Conservation (phyloP, 2,888 invertebrate genomes). For the Drosophila neoperkinsi region DNA sequence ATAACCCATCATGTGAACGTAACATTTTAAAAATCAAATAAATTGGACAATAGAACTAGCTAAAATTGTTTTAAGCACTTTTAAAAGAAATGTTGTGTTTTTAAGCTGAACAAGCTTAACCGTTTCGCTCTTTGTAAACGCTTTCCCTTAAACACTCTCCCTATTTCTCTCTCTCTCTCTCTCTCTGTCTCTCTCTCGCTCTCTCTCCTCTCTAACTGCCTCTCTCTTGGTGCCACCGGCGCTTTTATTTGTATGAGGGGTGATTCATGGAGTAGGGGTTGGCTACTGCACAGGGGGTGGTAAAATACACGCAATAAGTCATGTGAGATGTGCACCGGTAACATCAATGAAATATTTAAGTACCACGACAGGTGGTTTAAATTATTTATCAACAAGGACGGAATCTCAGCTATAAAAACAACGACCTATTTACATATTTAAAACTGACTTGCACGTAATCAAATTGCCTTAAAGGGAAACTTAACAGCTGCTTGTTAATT, state of each 20-base stretch:
- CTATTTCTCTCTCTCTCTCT: not conserved
- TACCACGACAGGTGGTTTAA: conserved; percentile 47
- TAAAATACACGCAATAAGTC: not conserved
- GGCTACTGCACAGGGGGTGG: conserved; percentile 6
- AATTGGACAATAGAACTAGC: not conserved
- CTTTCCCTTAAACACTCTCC: conserved; percentile 6
- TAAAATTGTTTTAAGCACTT: not conserved
- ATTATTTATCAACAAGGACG: conserved; percentile 8
- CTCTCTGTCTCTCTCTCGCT: not conserved
- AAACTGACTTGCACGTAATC: conserved; percentile 10
- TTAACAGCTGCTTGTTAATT: conserved; percentile 63
- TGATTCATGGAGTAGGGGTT: conserved; percentile 18
- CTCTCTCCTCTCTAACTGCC: not conserved
- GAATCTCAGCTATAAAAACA: not conserved
- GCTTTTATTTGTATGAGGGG: conserved; percentile 23
- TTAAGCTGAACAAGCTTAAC: conserved; percentile 22
- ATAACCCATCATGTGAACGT: not conserved
- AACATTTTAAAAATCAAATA: not conserved
- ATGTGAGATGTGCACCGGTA: conserved; percentile 7
- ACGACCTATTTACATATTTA: conserved; percentile 22
- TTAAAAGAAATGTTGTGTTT: not conserved
- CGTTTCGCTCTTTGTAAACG: conserved; percentile 36
- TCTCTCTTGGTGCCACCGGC: not conserved
- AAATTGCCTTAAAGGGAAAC: conserved; percentile 32
- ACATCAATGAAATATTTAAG: not conserved